phyloP scores from a whole-genome alignment of 2,113 vertebrate species.

The Microtus pennsylvanicus region DNA sequence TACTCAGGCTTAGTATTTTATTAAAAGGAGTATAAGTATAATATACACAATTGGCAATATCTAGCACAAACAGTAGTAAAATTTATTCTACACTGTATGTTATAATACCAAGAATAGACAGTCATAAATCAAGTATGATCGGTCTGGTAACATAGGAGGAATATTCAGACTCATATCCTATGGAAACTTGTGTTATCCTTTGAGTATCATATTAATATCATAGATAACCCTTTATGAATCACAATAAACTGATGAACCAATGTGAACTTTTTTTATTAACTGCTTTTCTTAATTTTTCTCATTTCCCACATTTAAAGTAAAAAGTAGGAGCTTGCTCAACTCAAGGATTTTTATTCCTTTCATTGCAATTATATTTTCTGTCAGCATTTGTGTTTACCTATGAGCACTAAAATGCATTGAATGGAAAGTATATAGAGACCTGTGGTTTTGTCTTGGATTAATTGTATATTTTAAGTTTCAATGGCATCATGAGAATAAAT shows the following conservation, averaged over 20 bases:
- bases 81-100: slow-evolving; percentile 17
- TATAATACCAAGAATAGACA: background rate
- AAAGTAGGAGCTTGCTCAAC: background rate
- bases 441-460: background rate
- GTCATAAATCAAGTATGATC: background rate
- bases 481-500: background rate
- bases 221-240: background rate
- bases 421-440: background rate
- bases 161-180: background rate
- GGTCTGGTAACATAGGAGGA: background rate
- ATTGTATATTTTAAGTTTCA: background rate
- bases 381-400: background rate
- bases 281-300: slow-evolving; percentile 23
- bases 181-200: background rate
- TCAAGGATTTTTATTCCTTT: background rate
- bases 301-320: slow-evolving; percentile 22
- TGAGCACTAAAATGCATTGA: background rate
- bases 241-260: background rate
- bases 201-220: background rate
- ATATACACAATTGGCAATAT: slow-evolving; percentile 35
- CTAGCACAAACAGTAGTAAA: slow-evolving; percentile 50
- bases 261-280: background rate
- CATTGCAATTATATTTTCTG: slow-evolving; percentile 6
- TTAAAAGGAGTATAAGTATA: slow-evolving; percentile 76
- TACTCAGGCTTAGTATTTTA: slow-evolving; percentile 69